Percentiles rank a stretch among this genome's conserved stretches.
Conservation (phyloP, 2,888 invertebrate genomes). For the Acholoe squamosa region DNA sequence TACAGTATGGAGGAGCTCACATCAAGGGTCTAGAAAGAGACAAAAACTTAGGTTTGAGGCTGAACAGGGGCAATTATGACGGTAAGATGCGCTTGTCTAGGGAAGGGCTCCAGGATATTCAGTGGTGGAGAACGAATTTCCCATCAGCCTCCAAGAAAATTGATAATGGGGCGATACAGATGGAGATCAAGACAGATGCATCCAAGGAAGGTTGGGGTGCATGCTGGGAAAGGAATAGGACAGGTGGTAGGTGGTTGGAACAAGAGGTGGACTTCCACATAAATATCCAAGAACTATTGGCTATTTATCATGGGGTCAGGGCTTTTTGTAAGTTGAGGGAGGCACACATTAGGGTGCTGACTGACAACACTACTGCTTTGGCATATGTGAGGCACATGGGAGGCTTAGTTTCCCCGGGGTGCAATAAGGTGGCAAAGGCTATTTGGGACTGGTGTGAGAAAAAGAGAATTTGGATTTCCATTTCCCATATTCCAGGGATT, state of each 20-base stretch:
- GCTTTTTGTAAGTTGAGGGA: neutral
- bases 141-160: neutral
- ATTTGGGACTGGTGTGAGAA: constrained; percentile 58
- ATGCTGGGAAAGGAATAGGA: neutral
- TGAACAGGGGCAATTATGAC: neutral
- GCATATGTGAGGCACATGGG: constrained; percentile 59
- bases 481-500: constrained; percentile 44
- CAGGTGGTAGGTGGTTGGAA: neutral
- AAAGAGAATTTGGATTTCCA: constrained; percentile 16
- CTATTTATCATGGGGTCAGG: constrained; percentile 32
- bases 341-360: neutral
- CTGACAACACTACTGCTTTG: constrained; percentile 64
- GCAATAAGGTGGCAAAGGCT: neutral
- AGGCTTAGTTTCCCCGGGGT: constrained; percentile 21
- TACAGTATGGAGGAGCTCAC: constrained; percentile 17
- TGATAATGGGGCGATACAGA: neutral
- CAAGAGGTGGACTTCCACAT: neutral
- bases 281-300: constrained; percentile 63
- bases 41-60: neutral
- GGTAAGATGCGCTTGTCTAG: neutral
- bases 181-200: neutral
- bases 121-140: neutral
- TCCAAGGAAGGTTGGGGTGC: no score
- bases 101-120: neutral
- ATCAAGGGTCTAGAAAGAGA: neutral